phyloP scores from a whole-genome alignment of 2,797 vertebrate genomes.

The Poeciliopsis presidionis region DNA sequence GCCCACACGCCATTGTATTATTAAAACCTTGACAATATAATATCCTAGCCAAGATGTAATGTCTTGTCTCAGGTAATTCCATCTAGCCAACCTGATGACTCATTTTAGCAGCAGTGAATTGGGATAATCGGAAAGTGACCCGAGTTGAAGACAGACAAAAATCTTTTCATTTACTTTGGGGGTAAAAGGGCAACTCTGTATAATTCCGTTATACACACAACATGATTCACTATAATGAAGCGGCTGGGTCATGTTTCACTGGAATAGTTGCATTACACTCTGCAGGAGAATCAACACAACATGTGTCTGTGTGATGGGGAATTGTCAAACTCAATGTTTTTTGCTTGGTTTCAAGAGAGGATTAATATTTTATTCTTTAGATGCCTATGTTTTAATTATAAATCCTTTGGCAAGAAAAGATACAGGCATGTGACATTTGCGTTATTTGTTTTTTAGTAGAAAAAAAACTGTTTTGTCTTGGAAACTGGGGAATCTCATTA shows the following conservation, averaged over 20 bases:
- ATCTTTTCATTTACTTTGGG: conserved; percentile 69
- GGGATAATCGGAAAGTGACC: conserved; percentile 71
- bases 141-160: conserved; percentile 53
- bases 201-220: conserved; percentile 27
- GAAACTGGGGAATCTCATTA: background rate
- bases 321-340: conserved; percentile 7
- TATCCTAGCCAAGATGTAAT: conserved; percentile 65
- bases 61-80: conserved; percentile 68
- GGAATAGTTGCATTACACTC: conserved; percentile 14
- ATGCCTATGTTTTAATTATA: background rate
- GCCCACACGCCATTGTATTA: conserved; percentile 47
- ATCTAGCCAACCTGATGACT: conserved; percentile 56
- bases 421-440: background rate
- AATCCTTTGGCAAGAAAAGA: background rate
- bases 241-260: conserved; percentile 35
- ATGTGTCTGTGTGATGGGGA: background rate
- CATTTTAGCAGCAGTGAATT: conserved; percentile 49
- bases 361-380: background rate
- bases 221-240: conserved; percentile 59
- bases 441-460: background rate
- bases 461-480: background rate
- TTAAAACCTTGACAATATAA: conserved; percentile 67
- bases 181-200: conserved; percentile 50
- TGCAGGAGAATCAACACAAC: conserved; percentile 3
- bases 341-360: background rate